These are phyloP conservation scores for Branchipolynoe longqiensis DNA, from an alignment of 2,888 invertebrate genomes.

Conservation along the genomic window DNA sequence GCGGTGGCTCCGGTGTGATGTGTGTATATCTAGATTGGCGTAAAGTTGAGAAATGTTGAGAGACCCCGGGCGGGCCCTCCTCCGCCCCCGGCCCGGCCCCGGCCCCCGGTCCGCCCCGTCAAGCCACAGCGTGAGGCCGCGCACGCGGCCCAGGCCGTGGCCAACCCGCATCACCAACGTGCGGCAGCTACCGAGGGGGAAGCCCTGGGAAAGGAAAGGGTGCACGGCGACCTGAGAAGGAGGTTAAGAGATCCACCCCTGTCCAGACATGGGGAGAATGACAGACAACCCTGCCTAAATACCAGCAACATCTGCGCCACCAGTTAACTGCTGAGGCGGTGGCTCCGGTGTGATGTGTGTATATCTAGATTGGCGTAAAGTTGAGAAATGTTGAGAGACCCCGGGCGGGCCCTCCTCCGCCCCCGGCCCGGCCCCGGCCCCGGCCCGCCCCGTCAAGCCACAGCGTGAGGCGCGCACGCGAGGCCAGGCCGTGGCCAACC, in stretches of 20 bases:
- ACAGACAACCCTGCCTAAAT: too few species aligned
- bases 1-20: too few species aligned
- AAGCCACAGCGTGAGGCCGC: conserved; percentile 1
- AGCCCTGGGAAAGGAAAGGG: conserved; percentile 10
- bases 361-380: too few species aligned
- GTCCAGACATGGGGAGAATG: not conserved
- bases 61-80: not conserved
- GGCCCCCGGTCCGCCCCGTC: not conserved
- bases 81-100: not conserved
- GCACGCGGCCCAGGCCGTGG: not conserved
- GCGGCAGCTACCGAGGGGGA: conserved; percentile 7
- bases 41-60: too few species aligned
- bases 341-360: too few species aligned
- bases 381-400: too few species aligned
- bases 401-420: not conserved
- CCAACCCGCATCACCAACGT: not conserved
- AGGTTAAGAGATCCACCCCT: not conserved
- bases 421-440: not conserved
- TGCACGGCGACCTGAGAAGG: not conserved
- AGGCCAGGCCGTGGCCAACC: not conserved
- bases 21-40: too few species aligned
- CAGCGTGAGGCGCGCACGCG: not conserved
- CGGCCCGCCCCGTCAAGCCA: not conserved
- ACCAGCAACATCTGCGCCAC: too few species aligned
- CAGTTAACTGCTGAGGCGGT: too few species aligned